These are phyloP conservation scores for Drosophila busckii DNA, from an alignment of 1,140 invertebrate species.

Conservation along the genomic window DNA sequence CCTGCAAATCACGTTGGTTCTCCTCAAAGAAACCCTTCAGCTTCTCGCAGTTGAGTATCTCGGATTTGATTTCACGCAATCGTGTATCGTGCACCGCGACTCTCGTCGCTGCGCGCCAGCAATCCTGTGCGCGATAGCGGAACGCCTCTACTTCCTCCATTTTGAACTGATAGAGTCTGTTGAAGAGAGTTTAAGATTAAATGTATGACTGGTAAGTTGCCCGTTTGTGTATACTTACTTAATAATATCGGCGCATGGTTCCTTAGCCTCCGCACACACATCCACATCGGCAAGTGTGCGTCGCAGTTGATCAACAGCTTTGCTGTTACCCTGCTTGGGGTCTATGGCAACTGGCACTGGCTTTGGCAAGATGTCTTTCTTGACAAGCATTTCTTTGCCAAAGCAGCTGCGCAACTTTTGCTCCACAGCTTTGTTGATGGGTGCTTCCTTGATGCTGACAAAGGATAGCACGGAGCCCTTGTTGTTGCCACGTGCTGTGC, in stretches of 20 bases:
- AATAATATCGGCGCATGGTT: conserved; percentile 67
- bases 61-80: conserved; percentile 96
- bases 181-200: neutral
- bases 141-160: conserved; percentile 98
- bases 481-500: conserved; percentile 96
- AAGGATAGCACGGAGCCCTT: conserved; percentile 97
- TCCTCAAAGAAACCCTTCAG: conserved; percentile 97
- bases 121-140: conserved; percentile 95
- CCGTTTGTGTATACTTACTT: too few species aligned
- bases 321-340: conserved; percentile 80
- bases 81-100: conserved; percentile 95
- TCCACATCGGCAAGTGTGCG: conserved; percentile 79
- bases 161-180: conserved; percentile 94
- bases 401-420: conserved; percentile 84
- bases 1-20: conserved; percentile 93
- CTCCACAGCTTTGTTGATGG: conserved; percentile 88
- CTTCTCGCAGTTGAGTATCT: conserved; percentile 95
- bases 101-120: conserved; percentile 94
- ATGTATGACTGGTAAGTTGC: neutral
- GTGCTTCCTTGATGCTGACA: conserved; percentile 89
- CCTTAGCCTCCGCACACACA: conserved; percentile 1
- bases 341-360: neutral
- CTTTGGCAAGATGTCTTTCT: neutral
- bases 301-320: conserved; percentile 88
- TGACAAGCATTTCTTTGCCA: conserved; percentile 37